Base-by-base conservation (phyloP, 2,113 vertebrate species). In the Procavia capensis region DNA sequence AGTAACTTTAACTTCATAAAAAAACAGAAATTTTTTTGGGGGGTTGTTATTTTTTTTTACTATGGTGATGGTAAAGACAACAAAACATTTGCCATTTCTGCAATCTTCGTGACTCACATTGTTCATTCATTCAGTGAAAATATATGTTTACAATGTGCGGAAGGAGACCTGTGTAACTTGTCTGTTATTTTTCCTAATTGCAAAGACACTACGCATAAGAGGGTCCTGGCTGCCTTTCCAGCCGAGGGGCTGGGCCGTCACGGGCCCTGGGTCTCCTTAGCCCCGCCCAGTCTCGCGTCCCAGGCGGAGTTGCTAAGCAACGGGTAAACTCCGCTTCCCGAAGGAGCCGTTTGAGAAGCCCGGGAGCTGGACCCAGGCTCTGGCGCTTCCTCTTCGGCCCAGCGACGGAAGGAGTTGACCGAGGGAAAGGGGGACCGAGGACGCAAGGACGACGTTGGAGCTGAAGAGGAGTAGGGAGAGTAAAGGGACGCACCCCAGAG, bases 221-320 rank as follows among this genome's bases (percentile, higher is more conserved):
- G 27, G 31, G 13, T 9, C 34, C 3, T 0, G 16, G 29, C 43
- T 4, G 5, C 24, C 16, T 72, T 41, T 57, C 59, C 31, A 0
- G 4, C n/a, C 1, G 0, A 4, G 14, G 0, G 0, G 10, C 7
- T 1, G 2, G 9, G 3, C 8, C 1, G 64, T 96, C 96, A 93
- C 95, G 94, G 87, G 96, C 41, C 47, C 90, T 1, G 6, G 14
- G 17, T 57, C 9, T 2, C 24, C 72, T 11, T 11, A 31, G 64
- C 50, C 50, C 25, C 0, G 6, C 43, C 11, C 84, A 0, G n/a
- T 34, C 50, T 81, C 29, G 3, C 16, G 50, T 1, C 43, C 14
- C 2, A 0, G 0, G 1, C 29, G 5, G 82, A 95, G 96, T 98
- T 98, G 98, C 98, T 87, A 84, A 87, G 98, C 96, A 94, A 97